Base-by-base conservation (phyloP, 2,888 invertebrate genomes). In the Volucella bombylans region DNA sequence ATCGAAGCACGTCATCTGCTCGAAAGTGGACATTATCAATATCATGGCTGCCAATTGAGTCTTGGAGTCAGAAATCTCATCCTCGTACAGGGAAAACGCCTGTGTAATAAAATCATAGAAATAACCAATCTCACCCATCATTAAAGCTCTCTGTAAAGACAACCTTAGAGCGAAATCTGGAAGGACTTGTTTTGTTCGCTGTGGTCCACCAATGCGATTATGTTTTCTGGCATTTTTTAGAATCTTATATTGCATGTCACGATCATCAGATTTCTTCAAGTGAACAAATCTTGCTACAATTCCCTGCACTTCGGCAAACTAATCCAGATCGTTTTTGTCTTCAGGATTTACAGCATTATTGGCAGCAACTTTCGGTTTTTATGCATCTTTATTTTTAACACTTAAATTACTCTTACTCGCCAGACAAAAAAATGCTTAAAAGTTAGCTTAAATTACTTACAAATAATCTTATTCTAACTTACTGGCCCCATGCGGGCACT, bases 51-150 rank as follows among this genome's bases (percentile, higher is more conserved):
- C 97, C 82, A 99, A 92, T 91, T 99, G 99, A 1, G 98, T 97
- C 91, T 98, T 98, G 74, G 98, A 98, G 91, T 99, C 99, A 1
- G 97, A 97, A 89, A 99, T 97, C 92, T 99, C 99, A 91, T 99
- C 99, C 91, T 99, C 99, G 91, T 99, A 99, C 72, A 99, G 92
- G 0, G 98, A 97, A 92, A 99, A 99, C 0, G 99, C 98, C 82
- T 92, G 92, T 23, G 99, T 98, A 91, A 99, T 95, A 90, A 98
- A 99, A 92, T 99, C 99, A 92, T 99, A 99, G 0, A 99, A 96
- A 92, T 99, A 99, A 8, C 95, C 95, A 69, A 98, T 97, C 91
- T 97, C 96, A 72, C 97, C 96, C 77, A 98, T 97, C 0, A 98
- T 97, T 59, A 99, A 92, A 0, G 99, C 99, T 2, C 99, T 99